These are phyloP conservation scores for Phalanger gymnotis DNA, from an alignment of 2,797 vertebrate genomes.

Conservation along the genomic window DNA sequence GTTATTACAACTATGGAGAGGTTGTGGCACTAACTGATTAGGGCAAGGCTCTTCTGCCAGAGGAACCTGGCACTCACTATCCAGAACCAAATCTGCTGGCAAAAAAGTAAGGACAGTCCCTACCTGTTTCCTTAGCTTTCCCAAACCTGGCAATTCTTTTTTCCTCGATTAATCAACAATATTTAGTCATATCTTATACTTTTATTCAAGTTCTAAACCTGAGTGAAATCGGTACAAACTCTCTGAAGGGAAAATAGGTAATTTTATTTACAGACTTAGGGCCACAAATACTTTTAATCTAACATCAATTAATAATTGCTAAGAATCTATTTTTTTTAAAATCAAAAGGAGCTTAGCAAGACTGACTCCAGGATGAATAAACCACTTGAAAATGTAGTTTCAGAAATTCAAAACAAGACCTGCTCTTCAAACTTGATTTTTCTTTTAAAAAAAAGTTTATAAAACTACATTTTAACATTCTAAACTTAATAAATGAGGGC, in stretches of 20 bases:
- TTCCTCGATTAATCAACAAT: not conserved
- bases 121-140: not conserved
- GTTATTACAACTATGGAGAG: not conserved
- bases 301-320: not conserved
- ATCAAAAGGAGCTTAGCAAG: too few species aligned
- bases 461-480: not conserved
- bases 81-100: not conserved
- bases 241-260: not conserved
- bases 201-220: not conserved
- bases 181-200: not conserved
- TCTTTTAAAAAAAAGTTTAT: too few species aligned
- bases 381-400: not conserved
- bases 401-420: conserved; percentile 5
- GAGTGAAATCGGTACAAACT: not conserved
- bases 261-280: not conserved
- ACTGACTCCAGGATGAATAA: not conserved
- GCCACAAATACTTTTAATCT: not conserved
- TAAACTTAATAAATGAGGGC: not conserved
- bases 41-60: not conserved
- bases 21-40: not conserved
- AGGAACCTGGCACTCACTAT: not conserved
- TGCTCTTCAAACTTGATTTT: not conserved
- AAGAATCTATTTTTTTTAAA: not conserved
- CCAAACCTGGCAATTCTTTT: not conserved
- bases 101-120: not conserved